Evolutionary conservation across 2,797 vertebrate species (phyloP).

Genomic region (Aphelocoma californica): DNA sequence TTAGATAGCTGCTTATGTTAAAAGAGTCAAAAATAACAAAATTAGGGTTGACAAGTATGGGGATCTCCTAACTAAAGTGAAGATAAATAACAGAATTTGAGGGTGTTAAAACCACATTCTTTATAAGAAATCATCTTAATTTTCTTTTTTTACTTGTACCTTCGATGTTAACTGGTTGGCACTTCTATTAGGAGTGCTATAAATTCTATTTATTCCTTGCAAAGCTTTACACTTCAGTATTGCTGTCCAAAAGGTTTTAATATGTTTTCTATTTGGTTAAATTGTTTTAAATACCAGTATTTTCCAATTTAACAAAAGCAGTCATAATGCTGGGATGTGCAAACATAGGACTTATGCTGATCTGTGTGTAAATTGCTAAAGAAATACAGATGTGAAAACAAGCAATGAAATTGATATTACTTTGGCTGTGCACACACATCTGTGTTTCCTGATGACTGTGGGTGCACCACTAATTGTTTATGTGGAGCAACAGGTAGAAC

Average conservation of each 20-base stretch:
- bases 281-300: background rate
- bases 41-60: background rate
- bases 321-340: background rate
- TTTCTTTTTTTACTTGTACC: background rate
- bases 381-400: background rate
- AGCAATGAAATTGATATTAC: fast-evolving
- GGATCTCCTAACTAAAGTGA: background rate
- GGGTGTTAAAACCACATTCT: background rate
- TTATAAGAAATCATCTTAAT: background rate
- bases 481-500: background rate
- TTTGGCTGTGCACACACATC: background rate
- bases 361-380: background rate
- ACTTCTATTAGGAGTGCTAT: background rate
- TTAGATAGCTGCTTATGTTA: background rate
- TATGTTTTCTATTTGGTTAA: background rate
- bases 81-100: background rate
- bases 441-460: background rate
- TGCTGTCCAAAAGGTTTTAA: background rate
- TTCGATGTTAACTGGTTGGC: background rate
- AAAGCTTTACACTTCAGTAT: background rate
- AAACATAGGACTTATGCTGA: background rate
- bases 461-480: background rate
- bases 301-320: background rate
- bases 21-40: background rate
- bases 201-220: background rate